phyloP scores from a whole-genome alignment of 2,113 vertebrate species.

The Phrynosoma platyrhinos region DNA sequence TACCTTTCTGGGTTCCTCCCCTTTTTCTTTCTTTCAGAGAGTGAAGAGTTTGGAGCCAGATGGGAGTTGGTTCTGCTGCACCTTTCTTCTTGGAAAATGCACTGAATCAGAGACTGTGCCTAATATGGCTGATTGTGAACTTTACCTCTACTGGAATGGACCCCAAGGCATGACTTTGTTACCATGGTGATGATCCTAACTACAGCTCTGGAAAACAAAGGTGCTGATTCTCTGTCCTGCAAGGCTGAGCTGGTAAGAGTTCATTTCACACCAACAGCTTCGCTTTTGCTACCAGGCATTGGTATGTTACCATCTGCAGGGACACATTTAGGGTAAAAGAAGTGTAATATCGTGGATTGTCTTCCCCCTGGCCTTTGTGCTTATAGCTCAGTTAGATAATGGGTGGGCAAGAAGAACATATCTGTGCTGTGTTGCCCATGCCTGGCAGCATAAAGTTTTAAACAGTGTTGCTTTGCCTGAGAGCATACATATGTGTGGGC shows the following conservation, averaged over 20 bases:
- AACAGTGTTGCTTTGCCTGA: not conserved
- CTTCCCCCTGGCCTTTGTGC: no score
- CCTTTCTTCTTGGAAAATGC: constrained; percentile 55
- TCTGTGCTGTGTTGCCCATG: not conserved
- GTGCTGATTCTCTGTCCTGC: constrained; percentile 83
- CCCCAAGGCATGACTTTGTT: constrained; percentile 63
- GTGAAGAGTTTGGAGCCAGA: constrained; percentile 50
- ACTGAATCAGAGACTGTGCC: constrained; percentile 57
- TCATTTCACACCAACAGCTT: not conserved
- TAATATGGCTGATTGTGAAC: constrained; percentile 63
- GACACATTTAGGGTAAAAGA: not conserved
- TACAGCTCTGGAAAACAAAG: constrained; percentile 86
- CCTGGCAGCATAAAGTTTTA: not conserved
- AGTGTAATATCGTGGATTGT: no score
- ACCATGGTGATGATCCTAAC: constrained; percentile 91
- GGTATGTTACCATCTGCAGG: not conserved
- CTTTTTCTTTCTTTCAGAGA: constrained; percentile 58
- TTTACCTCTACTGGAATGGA: constrained; percentile 69
- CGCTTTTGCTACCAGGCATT: not conserved
- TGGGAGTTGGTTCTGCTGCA: constrained; percentile 64
- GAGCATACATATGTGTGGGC: not conserved
- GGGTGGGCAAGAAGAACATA: not conserved
- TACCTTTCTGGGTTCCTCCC: constrained; percentile 26
- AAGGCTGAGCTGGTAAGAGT: constrained; percentile 84
- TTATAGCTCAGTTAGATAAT: not conserved